phyloP scores from a whole-genome alignment of 2,888 invertebrate genomes.

The Nezara viridula region DNA sequence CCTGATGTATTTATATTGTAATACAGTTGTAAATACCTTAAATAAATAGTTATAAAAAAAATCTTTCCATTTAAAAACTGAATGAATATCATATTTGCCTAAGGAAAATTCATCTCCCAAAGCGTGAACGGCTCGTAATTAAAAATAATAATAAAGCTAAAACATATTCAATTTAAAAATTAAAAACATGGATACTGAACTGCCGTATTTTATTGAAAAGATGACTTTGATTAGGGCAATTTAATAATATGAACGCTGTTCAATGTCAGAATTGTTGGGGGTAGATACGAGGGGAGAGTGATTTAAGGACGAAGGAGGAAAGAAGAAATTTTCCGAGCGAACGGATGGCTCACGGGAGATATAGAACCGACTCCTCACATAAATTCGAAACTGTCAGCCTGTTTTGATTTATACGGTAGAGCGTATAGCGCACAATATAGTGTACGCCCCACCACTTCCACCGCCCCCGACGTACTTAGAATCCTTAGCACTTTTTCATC shows the following conservation, averaged over 20 bases:
- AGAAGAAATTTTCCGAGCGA: constrained; percentile 26
- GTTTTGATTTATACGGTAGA: constrained; percentile 44
- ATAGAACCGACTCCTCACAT: constrained; percentile 46
- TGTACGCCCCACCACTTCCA: neutral
- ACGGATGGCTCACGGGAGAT: constrained; percentile 46
- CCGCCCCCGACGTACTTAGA: neutral
- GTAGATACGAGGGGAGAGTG: neutral
- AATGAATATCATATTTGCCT: no score
- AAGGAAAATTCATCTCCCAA: no score
- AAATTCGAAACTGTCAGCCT: constrained; percentile 45
- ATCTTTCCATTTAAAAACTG: no score
- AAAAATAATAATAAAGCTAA: no score
- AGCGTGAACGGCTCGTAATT: no score
- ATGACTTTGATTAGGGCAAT: neutral
- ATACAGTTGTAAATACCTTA: no score
- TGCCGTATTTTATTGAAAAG: no score
- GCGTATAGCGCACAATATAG: neutral
- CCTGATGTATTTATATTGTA: no score
- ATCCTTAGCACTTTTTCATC: constrained; percentile 14
- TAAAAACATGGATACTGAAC: no score
- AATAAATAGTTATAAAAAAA: no score
- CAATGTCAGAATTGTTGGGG: neutral
- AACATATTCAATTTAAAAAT: no score
- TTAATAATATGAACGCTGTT: neutral
- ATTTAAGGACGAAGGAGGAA: constrained; percentile 11